Evolutionary conservation across 92 coral and sea anemone species (phyloP).

Genomic region (Zoanthus gigantus): DNA sequence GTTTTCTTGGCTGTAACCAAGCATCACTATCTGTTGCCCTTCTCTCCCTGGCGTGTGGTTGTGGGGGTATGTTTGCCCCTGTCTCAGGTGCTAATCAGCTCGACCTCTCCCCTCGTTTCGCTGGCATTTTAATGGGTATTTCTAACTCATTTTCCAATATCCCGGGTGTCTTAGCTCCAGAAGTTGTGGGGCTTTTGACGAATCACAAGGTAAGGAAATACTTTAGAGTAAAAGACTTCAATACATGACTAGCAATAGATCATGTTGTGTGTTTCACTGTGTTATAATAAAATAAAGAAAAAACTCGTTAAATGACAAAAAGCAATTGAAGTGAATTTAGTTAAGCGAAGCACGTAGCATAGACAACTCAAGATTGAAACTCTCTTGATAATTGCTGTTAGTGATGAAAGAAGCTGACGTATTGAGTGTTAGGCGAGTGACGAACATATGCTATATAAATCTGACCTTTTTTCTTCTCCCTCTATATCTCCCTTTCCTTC

Average conservation of each 20-base stretch:
- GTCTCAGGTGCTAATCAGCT: constrained; percentile 52
- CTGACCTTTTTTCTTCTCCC: too few relatives aligned
- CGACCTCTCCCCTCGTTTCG: constrained; percentile 70
- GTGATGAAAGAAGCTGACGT: too few relatives aligned
- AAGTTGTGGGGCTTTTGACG: constrained; percentile 60
- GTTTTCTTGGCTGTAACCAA: constrained; percentile 62
- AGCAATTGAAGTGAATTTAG: too few relatives aligned
- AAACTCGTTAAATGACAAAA: too few relatives aligned
- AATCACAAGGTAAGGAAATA: constrained; percentile 59
- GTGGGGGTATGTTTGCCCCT: constrained; percentile 59
- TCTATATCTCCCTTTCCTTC: too few relatives aligned
- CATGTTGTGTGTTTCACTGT: background rate
- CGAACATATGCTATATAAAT: too few relatives aligned
- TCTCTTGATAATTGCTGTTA: too few relatives aligned
- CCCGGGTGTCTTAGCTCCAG: constrained; percentile 67
- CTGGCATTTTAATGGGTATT: constrained; percentile 67
- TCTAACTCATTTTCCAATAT: constrained; percentile 45
- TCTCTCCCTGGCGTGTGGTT: constrained; percentile 62
- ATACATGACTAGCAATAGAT: background rate
- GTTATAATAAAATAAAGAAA: background rate
- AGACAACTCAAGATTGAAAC: too few relatives aligned
- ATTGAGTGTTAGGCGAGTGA: too few relatives aligned
- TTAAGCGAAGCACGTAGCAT: too few relatives aligned
- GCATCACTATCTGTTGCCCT: constrained; percentile 48
- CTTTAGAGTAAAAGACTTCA: background rate